Evolutionary conservation across 2,888 invertebrate genomes (phyloP).

Genomic region (Cantharis lateralis): DNA sequence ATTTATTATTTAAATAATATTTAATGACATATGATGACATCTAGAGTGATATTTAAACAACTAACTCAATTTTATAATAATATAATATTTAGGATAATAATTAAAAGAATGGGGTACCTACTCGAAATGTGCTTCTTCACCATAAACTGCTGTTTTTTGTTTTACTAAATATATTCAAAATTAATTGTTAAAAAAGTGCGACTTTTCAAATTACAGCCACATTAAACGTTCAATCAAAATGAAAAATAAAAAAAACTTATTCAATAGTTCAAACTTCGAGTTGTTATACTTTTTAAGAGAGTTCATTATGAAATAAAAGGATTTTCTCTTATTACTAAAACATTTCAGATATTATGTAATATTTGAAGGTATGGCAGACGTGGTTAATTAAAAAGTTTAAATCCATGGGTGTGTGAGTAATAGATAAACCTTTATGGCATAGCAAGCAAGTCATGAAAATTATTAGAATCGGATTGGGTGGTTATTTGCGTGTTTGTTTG

Average conservation of each 20-base stretch:
- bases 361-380: neutral
- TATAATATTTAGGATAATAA: too few relatives aligned
- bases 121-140: neutral
- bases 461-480: neutral
- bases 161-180: neutral
- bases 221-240: too few relatives aligned
- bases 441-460: neutral
- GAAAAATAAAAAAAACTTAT: neutral
- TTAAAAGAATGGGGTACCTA: too few relatives aligned
- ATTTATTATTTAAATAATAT: neutral
- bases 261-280: neutral
- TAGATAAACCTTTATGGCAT: neutral
- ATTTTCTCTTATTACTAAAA: neutral
- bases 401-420: constrained; percentile 1
- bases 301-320: neutral
- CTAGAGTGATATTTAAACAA: neutral
- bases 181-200: neutral
- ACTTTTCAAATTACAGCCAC: too few relatives aligned
- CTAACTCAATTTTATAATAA: neutral
- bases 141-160: neutral
- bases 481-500: neutral
- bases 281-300: neutral
- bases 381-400: constrained; percentile 1
- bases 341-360: neutral
- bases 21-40: neutral